These are phyloP conservation scores for Meleagris gallopavo DNA, from an alignment of 2,113 vertebrate genomes.

Conservation along the genomic window DNA sequence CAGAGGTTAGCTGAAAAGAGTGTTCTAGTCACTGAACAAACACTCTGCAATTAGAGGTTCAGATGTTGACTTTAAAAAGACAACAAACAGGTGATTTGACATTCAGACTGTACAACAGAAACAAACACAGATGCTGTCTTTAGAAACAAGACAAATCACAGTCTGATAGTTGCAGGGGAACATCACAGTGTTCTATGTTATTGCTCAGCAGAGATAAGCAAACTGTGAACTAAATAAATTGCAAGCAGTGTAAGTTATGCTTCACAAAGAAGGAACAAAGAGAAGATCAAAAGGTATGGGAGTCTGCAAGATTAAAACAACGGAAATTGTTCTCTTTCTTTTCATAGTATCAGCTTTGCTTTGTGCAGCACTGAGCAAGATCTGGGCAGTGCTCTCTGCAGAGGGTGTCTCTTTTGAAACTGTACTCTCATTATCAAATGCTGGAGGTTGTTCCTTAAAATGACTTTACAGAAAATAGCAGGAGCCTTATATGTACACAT, in stretches of 20 bases:
- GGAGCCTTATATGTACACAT: not conserved
- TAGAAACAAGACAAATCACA: not conserved
- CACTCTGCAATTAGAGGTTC: not conserved
- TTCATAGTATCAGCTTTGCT: not conserved
- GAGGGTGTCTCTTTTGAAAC: not conserved
- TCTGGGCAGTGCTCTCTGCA: not conserved
- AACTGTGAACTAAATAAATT: constrained; percentile 35
- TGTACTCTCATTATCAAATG: not conserved
- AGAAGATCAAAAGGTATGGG: constrained; percentile 35
- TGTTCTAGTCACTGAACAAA: not conserved
- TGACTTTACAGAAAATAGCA: not conserved
- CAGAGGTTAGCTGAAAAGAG: not conserved
- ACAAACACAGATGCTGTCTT: not conserved
- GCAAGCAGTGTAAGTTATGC: not conserved
- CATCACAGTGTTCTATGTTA: not conserved
- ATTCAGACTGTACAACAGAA: not conserved
- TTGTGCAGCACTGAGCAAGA: not conserved
- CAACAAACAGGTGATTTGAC: not conserved
- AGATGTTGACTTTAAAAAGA: not conserved
- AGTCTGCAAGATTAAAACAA: constrained; percentile 8
- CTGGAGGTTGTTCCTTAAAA: not conserved
- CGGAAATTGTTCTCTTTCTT: constrained; percentile 26
- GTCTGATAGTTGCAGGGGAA: not conserved
- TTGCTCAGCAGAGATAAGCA: constrained; percentile 4
- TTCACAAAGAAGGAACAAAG: constrained; percentile 19